Evolutionary conservation across 2,888 invertebrate genomes (phyloP).

Genomic region (Morinoia aosen): DNA sequence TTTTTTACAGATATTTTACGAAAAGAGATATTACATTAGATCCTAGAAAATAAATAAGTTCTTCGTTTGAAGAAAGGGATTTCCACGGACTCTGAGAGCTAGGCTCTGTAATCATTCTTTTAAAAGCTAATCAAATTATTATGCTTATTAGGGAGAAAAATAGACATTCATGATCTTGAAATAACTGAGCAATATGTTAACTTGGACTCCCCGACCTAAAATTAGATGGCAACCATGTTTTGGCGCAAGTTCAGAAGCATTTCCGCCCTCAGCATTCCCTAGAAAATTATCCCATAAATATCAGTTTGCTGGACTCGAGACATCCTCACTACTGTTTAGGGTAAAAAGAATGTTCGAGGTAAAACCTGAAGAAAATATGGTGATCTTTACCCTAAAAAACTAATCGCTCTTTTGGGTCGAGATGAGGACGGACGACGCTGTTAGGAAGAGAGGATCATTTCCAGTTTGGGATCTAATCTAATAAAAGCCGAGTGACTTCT

Average conservation of each 20-base stretch:
- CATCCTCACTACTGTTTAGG: constrained; percentile 3
- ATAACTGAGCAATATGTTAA: neutral
- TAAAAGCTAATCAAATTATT: neutral
- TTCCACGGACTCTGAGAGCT: no score
- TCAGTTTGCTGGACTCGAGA: neutral
- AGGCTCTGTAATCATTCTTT: no score
- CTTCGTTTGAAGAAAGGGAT: no score
- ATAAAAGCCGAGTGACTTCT: constrained; percentile 15
- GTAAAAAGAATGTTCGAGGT: neutral
- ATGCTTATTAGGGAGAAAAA: neutral
- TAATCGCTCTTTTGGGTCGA: neutral
- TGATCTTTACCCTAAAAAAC: neutral
- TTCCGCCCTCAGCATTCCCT: neutral
- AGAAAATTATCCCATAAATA: neutral
- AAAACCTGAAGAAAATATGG: neutral
- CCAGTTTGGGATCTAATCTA: neutral
- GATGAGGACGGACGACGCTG: constrained; percentile 30
- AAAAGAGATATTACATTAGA: no score
- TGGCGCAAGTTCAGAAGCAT: neutral
- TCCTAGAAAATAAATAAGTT: no score
- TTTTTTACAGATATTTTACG: no score
- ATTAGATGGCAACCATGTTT: neutral
- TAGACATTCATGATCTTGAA: neutral
- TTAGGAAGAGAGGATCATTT: constrained; percentile 25
- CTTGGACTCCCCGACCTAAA: neutral